Evolutionary conservation across 2,888 invertebrate species (phyloP).

Genomic region (Lycocerus yunnanus): DNA sequence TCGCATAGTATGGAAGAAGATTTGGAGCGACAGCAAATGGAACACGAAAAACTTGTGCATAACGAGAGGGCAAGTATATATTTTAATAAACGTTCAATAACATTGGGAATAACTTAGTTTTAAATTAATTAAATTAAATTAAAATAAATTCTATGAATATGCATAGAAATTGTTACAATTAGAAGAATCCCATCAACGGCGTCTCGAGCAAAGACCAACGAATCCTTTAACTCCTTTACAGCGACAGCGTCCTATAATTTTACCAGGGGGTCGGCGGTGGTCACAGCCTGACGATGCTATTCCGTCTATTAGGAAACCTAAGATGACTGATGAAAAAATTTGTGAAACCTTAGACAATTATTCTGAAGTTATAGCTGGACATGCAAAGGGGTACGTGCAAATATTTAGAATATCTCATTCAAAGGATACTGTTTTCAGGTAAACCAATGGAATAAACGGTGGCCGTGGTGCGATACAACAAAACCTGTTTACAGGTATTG

Average conservation of each 20-base stretch:
- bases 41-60: constrained; percentile 44
- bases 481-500: constrained; percentile 64
- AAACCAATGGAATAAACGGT: constrained; percentile 65
- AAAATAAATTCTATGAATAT: background rate
- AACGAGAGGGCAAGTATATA: constrained; percentile 46
- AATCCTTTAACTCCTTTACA: constrained; percentile 66
- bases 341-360: constrained; percentile 84
- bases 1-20: constrained; percentile 42
- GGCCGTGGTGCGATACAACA: constrained; percentile 65
- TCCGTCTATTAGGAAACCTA: constrained; percentile 41
- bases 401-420: constrained; percentile 27
- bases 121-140: background rate
- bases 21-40: constrained; percentile 31
- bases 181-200: constrained; percentile 56
- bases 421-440: constrained; percentile 61
- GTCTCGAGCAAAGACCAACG: constrained; percentile 58
- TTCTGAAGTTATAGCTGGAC: constrained; percentile 83
- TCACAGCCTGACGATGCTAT: constrained; percentile 78
- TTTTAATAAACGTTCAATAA: background rate
- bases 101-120: background rate
- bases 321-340: constrained; percentile 85
- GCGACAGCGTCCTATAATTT: constrained; percentile 71
- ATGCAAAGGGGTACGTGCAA: constrained; percentile 77
- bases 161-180: constrained; percentile 53
- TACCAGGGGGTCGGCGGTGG: constrained; percentile 81